A percentile compares a stretch with the other conserved stretches of the same genome.
Conservation (phyloP, 2,888 invertebrate species). For the Yponomeuta cagnagella region DNA sequence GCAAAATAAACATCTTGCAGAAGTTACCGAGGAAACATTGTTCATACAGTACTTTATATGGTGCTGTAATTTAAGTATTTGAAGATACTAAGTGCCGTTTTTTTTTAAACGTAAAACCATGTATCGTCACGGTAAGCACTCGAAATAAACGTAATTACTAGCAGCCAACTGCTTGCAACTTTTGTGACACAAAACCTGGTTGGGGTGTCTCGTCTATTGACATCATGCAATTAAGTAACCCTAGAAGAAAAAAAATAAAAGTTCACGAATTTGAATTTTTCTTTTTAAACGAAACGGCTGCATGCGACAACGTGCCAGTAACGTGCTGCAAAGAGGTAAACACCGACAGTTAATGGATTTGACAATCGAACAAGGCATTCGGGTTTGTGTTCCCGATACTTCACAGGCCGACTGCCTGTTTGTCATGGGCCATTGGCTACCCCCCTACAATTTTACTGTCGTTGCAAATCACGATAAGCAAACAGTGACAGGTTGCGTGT, state of each 20-base stretch:
- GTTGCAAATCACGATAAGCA: conserved; percentile 44
- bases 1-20: too few species aligned
- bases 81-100: too few species aligned
- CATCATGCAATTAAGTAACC: neutral
- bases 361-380: neutral
- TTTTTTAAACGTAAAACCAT: too few species aligned
- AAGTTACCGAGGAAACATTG: too few species aligned
- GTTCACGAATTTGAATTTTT: neutral
- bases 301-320: neutral
- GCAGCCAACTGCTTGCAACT: too few species aligned
- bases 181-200: too few species aligned
- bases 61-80: too few species aligned
- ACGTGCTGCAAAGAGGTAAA: neutral
- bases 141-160: too few species aligned
- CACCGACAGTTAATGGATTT: conserved; percentile 2
- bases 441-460: conserved; percentile 40
- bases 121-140: too few species aligned
- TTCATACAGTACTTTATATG: too few species aligned
- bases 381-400: neutral
- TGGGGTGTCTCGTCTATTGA: neutral
- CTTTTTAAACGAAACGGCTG: neutral
- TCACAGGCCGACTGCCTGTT: neutral
- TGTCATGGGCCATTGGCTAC: conserved; percentile 18
- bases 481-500: conserved; percentile 44
- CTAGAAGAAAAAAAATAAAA: neutral